Evolutionary conservation across 2,797 vertebrate species (phyloP).

Genomic region (Psittacula derbiana): DNA sequence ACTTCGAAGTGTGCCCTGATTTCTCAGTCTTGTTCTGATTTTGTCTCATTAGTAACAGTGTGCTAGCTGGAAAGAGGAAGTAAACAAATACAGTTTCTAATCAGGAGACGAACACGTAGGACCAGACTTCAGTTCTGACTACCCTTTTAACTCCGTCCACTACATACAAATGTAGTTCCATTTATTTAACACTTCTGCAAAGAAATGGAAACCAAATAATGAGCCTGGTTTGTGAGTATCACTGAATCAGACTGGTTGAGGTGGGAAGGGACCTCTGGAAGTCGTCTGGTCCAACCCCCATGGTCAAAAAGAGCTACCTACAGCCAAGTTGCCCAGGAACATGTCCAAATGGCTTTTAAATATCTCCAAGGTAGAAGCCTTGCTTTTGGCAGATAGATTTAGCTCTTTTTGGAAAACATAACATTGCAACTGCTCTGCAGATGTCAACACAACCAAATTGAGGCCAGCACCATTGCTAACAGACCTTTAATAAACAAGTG

Average conservation of each 20-base stretch:
- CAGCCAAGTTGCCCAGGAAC: background rate
- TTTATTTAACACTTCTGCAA: background rate
- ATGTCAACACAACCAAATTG: background rate
- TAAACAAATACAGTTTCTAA: background rate
- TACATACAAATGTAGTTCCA: background rate
- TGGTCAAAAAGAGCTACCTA: background rate
- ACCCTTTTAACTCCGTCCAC: background rate
- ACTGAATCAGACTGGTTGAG: background rate
- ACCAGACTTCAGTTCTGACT: background rate
- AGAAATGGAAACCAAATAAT: background rate
- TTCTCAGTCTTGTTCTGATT: background rate
- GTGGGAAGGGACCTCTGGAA: background rate
- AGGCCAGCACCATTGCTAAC: background rate
- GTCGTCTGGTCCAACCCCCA: background rate
- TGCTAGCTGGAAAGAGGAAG: background rate
- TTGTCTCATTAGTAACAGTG: background rate
- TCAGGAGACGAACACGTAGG: background rate
- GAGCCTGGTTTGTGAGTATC: background rate
- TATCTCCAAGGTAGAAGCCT: background rate
- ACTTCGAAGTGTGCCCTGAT: background rate
- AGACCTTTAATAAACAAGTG: background rate
- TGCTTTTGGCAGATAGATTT: background rate
- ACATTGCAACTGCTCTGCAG: background rate
- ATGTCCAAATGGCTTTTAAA: background rate
- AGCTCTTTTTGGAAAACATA: background rate